Evolutionary conservation across 35 echinoderm and acorn worm species (phyloP).

Genomic region (Apostichopus californicus): DNA sequence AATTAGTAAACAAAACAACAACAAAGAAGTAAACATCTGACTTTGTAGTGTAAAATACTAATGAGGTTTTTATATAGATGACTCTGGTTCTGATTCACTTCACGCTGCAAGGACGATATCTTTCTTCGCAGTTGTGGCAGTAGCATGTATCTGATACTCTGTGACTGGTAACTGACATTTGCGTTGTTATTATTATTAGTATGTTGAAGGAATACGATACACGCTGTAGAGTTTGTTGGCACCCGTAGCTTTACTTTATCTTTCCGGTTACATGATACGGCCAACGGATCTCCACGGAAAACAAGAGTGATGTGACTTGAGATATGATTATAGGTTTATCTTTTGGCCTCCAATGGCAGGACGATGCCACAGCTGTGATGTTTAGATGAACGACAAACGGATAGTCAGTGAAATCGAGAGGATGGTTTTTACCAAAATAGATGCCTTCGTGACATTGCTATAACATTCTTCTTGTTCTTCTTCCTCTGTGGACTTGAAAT

Average conservation of each 20-base stretch:
- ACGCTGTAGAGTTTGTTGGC: background rate
- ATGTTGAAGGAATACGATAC: background rate
- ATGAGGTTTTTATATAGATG: background rate
- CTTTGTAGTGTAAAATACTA: no score
- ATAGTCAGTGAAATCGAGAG: background rate
- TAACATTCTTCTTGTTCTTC: background rate
- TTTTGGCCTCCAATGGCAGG: background rate
- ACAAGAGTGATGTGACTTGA: background rate
- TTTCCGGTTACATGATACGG: background rate
- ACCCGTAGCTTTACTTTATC: background rate
- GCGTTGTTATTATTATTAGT: background rate
- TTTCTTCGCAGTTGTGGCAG: background rate
- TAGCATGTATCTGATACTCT: background rate
- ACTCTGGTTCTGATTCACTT: background rate
- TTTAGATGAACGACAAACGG: background rate
- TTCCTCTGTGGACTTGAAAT: background rate
- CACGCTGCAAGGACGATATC: background rate
- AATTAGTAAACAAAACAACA: no score
- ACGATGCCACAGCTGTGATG: background rate
- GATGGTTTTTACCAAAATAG: background rate
- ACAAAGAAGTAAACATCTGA: no score
- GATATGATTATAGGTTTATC: background rate
- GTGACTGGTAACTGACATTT: background rate
- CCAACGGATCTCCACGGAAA: background rate
- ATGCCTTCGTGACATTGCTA: background rate